Evolutionary conservation across 2,113 vertebrate species (phyloP), one percentile per base, ranked within the genome.

Genomic region (Pitta sordida): DNA sequence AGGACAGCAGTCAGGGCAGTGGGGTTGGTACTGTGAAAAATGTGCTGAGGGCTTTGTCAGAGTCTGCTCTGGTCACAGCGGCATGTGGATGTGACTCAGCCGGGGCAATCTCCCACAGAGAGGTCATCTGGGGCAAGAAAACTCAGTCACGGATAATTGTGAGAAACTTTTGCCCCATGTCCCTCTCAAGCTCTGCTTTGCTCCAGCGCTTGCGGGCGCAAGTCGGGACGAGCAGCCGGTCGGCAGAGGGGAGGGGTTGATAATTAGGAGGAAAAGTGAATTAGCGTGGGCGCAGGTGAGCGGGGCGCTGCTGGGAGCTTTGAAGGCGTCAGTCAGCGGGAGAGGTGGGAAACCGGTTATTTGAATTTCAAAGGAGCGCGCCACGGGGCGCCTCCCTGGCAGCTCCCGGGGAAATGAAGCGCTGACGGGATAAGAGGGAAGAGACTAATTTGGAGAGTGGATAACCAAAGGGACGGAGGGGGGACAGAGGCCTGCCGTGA

Each of bases 291-390:
- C 4, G 5, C 56, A 26, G 75, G 81, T n/a, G 59, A 44, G 70
- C 2, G 52, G 1, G 37, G 49, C 10, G 29, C 70, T 2, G 67
- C 23, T 14, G 86, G 23, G 62, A 4, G 18, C 86, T 88, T 48
- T 86, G 87, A 88, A 88, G 79, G 80, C 13, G 46, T 11, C 60
- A 15, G 71, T 9, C 17, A 8, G 73, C 3, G 2, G 6, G 56
- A 29, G 32, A 76, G 76, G 71, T 34, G 91, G 30, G 68, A 92
- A 92, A 76, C 11, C 4, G 24, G 71, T 11, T 49, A 29, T 68
- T 60, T 80, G 89, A 53, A 92, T 80, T 76, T 94, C 89, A 88
- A 88, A 96, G 89, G 41, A 39, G 53, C 3, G 15, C 17, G 7
- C 76, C 21, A 6, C 13, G 11, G 85, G 63, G n/a, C 3, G 14